Evolutionary conservation across 2,113 vertebrate genomes (phyloP).

Genomic region (Ceyx cyanopectus): DNA sequence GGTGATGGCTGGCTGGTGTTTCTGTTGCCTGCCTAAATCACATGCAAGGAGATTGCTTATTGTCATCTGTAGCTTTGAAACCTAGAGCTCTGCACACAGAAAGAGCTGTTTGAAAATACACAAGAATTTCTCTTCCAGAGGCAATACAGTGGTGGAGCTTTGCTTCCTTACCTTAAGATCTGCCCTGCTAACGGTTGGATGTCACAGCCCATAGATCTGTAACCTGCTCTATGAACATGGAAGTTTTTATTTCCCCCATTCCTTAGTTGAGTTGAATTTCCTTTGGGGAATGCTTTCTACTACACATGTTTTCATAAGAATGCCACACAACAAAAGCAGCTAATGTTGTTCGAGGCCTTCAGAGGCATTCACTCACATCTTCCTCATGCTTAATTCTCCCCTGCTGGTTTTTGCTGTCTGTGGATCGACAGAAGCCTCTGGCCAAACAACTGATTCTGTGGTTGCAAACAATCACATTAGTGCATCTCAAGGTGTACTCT

Average conservation of each 20-base stretch:
- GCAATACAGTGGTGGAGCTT: neutral
- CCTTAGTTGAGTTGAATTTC: neutral
- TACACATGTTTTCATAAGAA: neutral
- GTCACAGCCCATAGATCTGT: neutral
- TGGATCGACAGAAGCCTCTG: neutral
- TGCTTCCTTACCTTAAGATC: neutral
- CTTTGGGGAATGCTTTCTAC: neutral
- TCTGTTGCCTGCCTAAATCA: neutral
- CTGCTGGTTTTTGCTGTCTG: neutral
- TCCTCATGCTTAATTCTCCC: neutral
- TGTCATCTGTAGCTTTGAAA: constrained; percentile 1
- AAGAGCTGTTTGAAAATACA: neutral
- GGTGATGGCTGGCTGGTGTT: neutral
- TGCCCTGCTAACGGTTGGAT: neutral
- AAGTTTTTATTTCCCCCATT: neutral
- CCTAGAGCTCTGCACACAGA: neutral
- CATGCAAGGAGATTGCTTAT: neutral
- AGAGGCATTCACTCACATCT: neutral
- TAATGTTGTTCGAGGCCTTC: neutral
- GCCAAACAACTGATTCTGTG: neutral
- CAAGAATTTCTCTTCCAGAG: neutral
- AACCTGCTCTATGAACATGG: neutral
- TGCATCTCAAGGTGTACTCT: neutral
- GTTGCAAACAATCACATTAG: neutral
- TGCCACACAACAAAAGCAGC: neutral